Base-by-base conservation (phyloP, 2,113 vertebrate genomes). In the Sinocyclocheilus anophthalmus region DNA sequence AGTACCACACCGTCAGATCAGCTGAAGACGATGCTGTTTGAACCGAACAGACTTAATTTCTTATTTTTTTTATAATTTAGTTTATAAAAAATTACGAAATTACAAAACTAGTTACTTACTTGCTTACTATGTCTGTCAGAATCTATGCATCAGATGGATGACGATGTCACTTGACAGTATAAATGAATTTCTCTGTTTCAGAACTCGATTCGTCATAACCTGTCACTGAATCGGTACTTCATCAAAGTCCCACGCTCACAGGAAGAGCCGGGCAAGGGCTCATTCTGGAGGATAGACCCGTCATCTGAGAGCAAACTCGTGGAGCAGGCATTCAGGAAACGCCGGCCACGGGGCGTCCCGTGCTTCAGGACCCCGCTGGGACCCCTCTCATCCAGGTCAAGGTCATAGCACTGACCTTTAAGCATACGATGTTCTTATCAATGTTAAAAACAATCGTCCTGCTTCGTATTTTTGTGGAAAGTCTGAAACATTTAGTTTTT, bases 191-290 rank as follows among this genome's bases (percentile, higher is more conserved):
- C 92, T 94, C 85, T 93, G 86, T 92, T 92, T 80, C 95, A 99
- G 98, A 99, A 99, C 96, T 99, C 98, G 85, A 99, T 99, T 91
- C 97, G 98, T 87, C 98, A 99, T 96, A 99, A 99, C 94, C 96
- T 99, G 92, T 99, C 98, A 67, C 93, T 99, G 94, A 99, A 99
- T 93, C 97, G 98, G 77, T 99, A 99, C 91, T 99, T 99, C 95
- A 98, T 99, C 95, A 99, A 99, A 95, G 98, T 99, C 92, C 96
- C 98, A 1, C 96, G 98, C 89, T 98, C 97, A 89, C 98, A 99
- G 94, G 98, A 99, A 94, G 98, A 99, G 93, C 98, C 98, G 12
- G 98, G 98, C 87, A 99, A 99, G 93, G 98, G 98, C 85, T 99
- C 98, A 5, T 99, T 99, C 95, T 99, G 98, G 98, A 97, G 97